Percentiles rank a stretch among this genome's conserved stretches.
Evolutionary conservation across 2,888 invertebrate genomes (phyloP).

Genomic region (Drosophila seclusa): DNA sequence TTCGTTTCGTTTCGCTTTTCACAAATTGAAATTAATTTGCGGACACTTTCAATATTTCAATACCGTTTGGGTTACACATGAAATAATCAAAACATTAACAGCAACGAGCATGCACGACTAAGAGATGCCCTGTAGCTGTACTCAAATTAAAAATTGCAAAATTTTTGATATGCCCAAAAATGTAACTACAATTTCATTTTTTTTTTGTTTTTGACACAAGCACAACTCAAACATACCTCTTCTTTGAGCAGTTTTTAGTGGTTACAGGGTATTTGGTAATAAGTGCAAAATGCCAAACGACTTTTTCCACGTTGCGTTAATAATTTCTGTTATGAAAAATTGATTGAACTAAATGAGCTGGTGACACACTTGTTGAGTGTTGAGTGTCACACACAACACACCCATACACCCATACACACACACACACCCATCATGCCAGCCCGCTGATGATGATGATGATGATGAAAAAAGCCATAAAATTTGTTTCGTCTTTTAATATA

Average conservation of each 20-base stretch:
- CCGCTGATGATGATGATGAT: slow-evolving; percentile 38
- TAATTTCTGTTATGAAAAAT: slow-evolving; percentile 80
- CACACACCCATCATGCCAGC: slow-evolving; percentile 6
- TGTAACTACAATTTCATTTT: background rate
- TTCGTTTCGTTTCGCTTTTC: slow-evolving; percentile 1
- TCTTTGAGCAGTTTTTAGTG: background rate
- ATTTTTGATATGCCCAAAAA: too few relatives aligned
- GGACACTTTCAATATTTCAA: slow-evolving; percentile 78
- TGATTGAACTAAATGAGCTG: slow-evolving; percentile 82
- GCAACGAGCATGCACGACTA: background rate
- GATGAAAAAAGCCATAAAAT: slow-evolving; percentile 74
- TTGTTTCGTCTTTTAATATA: slow-evolving; percentile 45
- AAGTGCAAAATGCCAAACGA: slow-evolving; percentile 61
- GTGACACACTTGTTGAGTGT: slow-evolving; percentile 80
- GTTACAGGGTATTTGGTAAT: slow-evolving; percentile 31
- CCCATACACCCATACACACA: slow-evolving; percentile 8
- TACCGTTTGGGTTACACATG: slow-evolving; percentile 33
- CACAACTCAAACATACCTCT: background rate
- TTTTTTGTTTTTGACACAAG: background rate
- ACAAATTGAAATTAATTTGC: slow-evolving; percentile 81
- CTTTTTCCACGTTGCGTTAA: slow-evolving; percentile 70
- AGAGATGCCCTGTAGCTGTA: slow-evolving; percentile 3
- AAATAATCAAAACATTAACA: slow-evolving; percentile 1
- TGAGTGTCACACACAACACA: slow-evolving; percentile 33
- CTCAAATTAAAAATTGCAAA: background rate